Evolutionary conservation across 2,888 invertebrate genomes (phyloP).

Genomic region (Lucinisca nassula): DNA sequence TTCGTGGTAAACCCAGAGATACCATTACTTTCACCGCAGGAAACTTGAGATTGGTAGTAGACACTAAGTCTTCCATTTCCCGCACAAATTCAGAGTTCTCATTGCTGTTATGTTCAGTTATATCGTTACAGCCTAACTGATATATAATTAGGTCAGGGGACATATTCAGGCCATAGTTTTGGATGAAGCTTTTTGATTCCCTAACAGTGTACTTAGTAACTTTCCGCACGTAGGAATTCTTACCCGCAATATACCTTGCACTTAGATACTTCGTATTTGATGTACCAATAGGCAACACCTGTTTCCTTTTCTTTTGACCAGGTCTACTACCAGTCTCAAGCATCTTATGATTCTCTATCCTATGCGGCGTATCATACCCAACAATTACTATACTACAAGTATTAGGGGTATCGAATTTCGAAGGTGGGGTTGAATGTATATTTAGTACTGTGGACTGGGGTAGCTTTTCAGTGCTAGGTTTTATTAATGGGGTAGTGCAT

Average conservation of each 20-base stretch:
- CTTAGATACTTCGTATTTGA: neutral
- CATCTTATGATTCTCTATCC: neutral
- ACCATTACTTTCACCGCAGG: neutral
- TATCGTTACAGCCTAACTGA: neutral
- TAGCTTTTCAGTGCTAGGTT: neutral
- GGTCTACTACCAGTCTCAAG: neutral
- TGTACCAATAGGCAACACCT: neutral
- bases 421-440: neutral
- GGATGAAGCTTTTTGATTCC: neutral
- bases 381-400: neutral
- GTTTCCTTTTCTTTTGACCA: neutral
- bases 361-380: neutral
- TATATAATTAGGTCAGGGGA: neutral
- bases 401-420: neutral
- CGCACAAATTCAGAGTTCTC: neutral
- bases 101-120: neutral
- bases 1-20: neutral
- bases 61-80: neutral
- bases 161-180: neutral
- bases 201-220: neutral
- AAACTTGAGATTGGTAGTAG: neutral
- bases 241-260: neutral
- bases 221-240: neutral
- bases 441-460: neutral
- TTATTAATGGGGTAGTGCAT: neutral